These are phyloP conservation scores for Blastomussa wellsi DNA, from an alignment of 92 coral and sea anemone genomes.

Conservation along the genomic window DNA sequence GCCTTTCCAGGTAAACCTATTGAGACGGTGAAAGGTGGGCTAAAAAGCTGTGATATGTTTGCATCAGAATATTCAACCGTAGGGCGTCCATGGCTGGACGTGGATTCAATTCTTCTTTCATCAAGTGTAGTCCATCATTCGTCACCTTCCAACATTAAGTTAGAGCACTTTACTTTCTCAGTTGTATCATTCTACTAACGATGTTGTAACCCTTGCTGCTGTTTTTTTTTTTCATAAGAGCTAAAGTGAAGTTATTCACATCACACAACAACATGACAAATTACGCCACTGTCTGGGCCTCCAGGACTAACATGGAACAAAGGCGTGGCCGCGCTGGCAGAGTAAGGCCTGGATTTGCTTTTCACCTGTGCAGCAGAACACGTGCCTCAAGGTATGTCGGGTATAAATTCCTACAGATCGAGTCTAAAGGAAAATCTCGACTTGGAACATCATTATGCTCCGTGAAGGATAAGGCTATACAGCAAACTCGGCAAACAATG, in stretches of 20 bases:
- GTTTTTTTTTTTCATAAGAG: slow-evolving; percentile 55
- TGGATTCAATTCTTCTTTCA: too few species aligned
- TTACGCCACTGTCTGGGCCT: slow-evolving; percentile 99
- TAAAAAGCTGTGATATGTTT: too few species aligned
- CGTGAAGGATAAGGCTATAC: background rate
- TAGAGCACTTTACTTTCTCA: background rate
- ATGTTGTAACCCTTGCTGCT: background rate
- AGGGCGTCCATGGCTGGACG: too few species aligned
- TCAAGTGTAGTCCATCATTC: background rate
- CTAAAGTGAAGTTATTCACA: slow-evolving; percentile 95
- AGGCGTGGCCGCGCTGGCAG: slow-evolving; percentile 99
- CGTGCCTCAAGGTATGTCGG: slow-evolving; percentile 79
- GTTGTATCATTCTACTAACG: background rate
- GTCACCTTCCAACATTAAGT: background rate
- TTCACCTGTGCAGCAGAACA: slow-evolving; percentile 94
- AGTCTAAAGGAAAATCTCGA: too few species aligned
- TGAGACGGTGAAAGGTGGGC: too few species aligned
- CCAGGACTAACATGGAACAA: slow-evolving; percentile 98
- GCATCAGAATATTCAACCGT: too few species aligned
- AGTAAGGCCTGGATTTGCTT: slow-evolving; percentile 96
- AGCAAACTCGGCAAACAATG: background rate
- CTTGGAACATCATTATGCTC: too few species aligned
- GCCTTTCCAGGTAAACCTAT: too few species aligned
- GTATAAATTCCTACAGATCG: background rate
- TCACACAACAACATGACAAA: slow-evolving; percentile 99